Conservation (phyloP, 2,113 vertebrate genomes). For the Callaeas wilsoni region DNA sequence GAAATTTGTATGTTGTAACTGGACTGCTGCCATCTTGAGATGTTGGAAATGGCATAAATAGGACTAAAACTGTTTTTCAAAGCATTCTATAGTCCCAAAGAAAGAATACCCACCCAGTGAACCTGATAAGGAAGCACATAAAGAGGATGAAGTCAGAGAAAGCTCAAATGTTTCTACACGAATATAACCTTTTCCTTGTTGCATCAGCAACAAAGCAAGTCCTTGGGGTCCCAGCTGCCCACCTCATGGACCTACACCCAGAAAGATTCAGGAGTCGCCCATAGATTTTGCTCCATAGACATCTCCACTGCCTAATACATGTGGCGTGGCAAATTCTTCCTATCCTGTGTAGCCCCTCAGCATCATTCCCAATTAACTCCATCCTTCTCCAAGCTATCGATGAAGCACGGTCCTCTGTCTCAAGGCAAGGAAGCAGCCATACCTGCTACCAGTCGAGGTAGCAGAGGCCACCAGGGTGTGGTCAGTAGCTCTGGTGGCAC, state of each 20-base stretch:
- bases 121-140: neutral
- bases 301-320: rapidly evolving
- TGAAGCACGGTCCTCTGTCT: neutral
- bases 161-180: neutral
- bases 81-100: neutral
- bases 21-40: neutral
- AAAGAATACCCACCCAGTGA: neutral
- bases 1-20: neutral
- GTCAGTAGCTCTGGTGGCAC: neutral
- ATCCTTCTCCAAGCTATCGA: neutral
- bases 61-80: neutral
- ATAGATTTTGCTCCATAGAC: neutral
- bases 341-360: neutral
- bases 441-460: neutral
- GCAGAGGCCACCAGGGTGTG: neutral
- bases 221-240: neutral
- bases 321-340: no score
- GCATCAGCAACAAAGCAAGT: neutral
- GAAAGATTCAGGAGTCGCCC: neutral
- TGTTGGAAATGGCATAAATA: neutral
- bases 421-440: neutral
- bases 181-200: neutral
- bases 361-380: neutral
- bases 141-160: neutral
- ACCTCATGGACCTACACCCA: neutral